Evolutionary conservation across 2,797 vertebrate species (phyloP).

Genomic region (Podarcis lilfordi): DNA sequence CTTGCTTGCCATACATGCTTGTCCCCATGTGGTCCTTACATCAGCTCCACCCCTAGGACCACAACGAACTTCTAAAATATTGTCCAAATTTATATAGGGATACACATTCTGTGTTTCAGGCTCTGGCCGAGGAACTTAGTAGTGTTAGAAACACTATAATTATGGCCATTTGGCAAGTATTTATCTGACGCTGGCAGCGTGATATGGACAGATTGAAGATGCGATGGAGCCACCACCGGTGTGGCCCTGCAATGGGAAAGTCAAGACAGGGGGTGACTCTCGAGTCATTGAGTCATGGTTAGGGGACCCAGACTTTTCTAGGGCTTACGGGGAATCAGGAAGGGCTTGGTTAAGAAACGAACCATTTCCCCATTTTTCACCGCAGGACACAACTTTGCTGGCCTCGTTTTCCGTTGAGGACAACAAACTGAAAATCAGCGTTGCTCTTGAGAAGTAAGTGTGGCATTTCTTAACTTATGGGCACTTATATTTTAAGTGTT

Average conservation of each 20-base stretch:
- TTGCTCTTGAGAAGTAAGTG: conserved; percentile 71
- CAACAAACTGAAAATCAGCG: conserved; percentile 67
- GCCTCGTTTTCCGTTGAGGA: conserved; percentile 68
- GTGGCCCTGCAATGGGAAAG: neutral
- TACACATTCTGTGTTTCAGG: neutral
- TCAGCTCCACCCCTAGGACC: neutral
- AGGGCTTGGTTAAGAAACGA: neutral
- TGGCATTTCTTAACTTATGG: neutral
- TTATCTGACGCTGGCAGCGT: neutral
- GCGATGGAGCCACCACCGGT: neutral
- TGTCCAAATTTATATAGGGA: accelerated
- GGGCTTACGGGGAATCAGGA: neutral
- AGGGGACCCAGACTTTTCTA: neutral
- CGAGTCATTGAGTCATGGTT: no score
- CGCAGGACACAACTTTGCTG: conserved; percentile 61
- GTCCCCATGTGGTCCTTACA: no score
- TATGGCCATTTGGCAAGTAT: neutral
- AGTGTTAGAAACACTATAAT: neutral
- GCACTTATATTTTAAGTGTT: neutral
- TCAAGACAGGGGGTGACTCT: neutral
- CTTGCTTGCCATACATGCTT: no score
- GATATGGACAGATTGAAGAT: neutral
- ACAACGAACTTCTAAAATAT: neutral
- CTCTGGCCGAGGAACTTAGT: no score
- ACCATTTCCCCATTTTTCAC: neutral